Base-by-base conservation (phyloP, 1,140 invertebrate genomes). In the Colletes gigas region DNA sequence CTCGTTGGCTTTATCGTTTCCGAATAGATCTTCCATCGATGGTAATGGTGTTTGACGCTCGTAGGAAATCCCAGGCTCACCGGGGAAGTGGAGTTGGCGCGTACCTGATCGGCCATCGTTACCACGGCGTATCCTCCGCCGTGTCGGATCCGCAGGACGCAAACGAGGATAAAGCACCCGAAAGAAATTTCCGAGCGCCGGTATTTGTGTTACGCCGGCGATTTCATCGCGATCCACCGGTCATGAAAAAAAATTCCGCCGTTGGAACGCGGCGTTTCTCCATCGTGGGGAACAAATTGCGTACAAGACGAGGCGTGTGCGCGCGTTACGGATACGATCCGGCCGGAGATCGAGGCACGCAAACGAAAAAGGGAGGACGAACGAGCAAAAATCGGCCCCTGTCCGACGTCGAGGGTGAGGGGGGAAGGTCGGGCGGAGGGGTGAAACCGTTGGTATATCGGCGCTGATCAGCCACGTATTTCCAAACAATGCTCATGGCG, bases 401-500 rank as follows among this genome's bases (percentile, higher is more conserved):
- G 52, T 69, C 71, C 44, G 50, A 12, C 50, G 30, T 30, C 50
- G 7, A 12, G 7, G 3, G 10, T 12, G 50, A 9, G 6, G 30
- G 54, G 30, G 79, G 14, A n/a, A 57, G 41, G 67, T 59, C 52
- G 68, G 59, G 66, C 68, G 77, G 72, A 75, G 67, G 66, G 74
- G 82, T 72, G 74, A 71, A 77, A 68, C 65, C 74, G 77, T 65
- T 82, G 67, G 83, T 83, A 82, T 91, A 92, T 92, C 91, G 83
- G 44, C 60, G 50, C 59, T 82, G 88, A 93, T 92, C 92, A 76
- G 76, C 84, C 66, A 88, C 88, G 88, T 89, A 92, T 92, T 93
- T 92, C 91, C 91, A 93, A 93, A 93, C 92, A 92, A 92, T 93
- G 91, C 87, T 76, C 72, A 75, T 68, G 88, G 88, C 87, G 76